phyloP scores from a whole-genome alignment of 1,140 invertebrate species.

The Diabrotica undecimpunctata region DNA sequence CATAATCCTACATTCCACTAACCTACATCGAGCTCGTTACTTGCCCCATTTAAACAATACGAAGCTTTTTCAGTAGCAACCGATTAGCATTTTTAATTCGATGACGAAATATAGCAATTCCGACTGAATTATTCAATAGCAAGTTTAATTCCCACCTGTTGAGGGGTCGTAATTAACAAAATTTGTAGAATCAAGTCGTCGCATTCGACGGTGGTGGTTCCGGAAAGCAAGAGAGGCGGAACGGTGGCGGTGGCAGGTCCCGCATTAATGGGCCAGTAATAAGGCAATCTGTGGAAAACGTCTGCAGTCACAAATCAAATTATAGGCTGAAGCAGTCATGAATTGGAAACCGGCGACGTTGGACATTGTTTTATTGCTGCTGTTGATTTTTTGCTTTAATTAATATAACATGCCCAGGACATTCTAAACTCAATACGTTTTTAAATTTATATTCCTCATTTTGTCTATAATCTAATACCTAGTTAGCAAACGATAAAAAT shows the following conservation, averaged over 20 bases:
- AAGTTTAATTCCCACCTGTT: slow-evolving; percentile 9
- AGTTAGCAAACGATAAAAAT: too few species aligned
- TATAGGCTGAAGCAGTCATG: not conserved
- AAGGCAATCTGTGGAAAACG: slow-evolving; percentile 13
- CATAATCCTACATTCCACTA: too few species aligned
- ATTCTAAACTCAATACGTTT: too few species aligned
- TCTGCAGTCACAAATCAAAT: not conserved
- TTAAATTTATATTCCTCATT: too few species aligned
- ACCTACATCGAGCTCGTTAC: too few species aligned
- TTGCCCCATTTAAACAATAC: too few species aligned
- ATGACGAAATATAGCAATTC: not conserved
- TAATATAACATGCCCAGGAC: too few species aligned
- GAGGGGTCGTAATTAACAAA: slow-evolving; percentile 14
- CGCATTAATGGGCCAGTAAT: slow-evolving; percentile 13
- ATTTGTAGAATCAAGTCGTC: slow-evolving; percentile 13
- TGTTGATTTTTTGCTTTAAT: too few species aligned
- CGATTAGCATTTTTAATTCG: not conserved
- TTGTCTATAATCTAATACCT: too few species aligned
- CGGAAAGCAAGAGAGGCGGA: slow-evolving; percentile 4
- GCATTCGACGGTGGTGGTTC: not conserved
- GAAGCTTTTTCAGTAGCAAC: too few species aligned
- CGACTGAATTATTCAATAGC: not conserved
- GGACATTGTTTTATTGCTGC: too few species aligned
- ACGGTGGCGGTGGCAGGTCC: not conserved
- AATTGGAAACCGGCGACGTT: not conserved